Evolutionary conservation across 2,888 invertebrate species (phyloP), one percentile per base, ranked within the genome.

Genomic region (Phengaris arion): DNA sequence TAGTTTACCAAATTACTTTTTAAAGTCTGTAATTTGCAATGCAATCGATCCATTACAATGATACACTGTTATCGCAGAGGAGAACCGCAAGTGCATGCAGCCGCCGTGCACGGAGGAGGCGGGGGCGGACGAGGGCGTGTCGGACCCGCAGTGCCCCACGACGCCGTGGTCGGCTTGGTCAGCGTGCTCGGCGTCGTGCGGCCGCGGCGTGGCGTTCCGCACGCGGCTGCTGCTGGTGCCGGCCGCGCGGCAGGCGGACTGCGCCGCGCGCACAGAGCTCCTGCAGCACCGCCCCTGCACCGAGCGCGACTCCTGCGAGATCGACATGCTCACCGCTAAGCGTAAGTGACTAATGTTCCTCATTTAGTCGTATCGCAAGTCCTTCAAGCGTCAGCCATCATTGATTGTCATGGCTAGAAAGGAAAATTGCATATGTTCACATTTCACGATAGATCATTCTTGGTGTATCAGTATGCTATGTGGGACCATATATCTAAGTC

Each of bases 81-180:
- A 98, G 86, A 97, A 96, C 84, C 96, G 96, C 82, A 96, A 96
- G 83, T 97, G 97, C 84, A 96, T 96, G 96, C 94, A 94, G 81
- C 96, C 96, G 0, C 94, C 94, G 4, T 97, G 97, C 83, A 87
- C 89, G 0, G 94, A 94, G 75, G 90, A 92, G 57, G 93, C 94
- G 68, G 81, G 88, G 8, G 22, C 74, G n/a, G 95, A 94, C 80
- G 80, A 73, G n/a, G 95, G 94, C 80, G 80, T 89, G 0, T 85
- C 94, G 2, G 96, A 96, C 90, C 95, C 96, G 0, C 78, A 92
- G 81, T 97, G 97, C 82, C 96, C 97, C 77, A 96, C 97, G n/a
- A 96, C 97, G 0, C 95, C 95, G 74, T 99, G 98, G 98, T 96
- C 97, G 76, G 96, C 97, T 80, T 99, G 98, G 98, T 97, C 98